Base-by-base conservation (phyloP, 2,888 invertebrate species). In the Brachypterus glaber region DNA sequence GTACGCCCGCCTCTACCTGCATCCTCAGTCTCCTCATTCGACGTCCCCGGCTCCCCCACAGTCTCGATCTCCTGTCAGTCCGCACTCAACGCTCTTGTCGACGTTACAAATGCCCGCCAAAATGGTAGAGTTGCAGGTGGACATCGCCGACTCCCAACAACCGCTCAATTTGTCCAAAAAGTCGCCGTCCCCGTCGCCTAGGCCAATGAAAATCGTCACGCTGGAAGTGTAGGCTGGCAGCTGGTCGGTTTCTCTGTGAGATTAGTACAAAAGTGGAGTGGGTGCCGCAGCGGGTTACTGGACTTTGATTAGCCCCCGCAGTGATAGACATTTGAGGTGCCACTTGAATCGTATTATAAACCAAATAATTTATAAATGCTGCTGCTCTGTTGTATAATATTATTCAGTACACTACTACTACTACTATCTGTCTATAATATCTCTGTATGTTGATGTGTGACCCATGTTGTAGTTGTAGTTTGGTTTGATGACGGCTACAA, bases 161-260 rank as follows among this genome's bases (percentile, higher is more conserved):
- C 91, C 91, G 37, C 71, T 91, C 50, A 91, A 91, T 73, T 74
- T 91, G 56, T 90, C 89, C 64, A 90, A 89, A 66, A 84, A 84
- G 62, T 80, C 82, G 47, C 82, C 82, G 52, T 77, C 80, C 50
- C 80, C 82, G 48, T 81, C 86, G 64, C 82, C 86, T 58, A 58
- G 78, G 67, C 71, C 78, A 62, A 50, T 62, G 37, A 63, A 63
- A 47, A 58, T 64, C 48, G 62, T 64, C 45, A 62, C 60, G 40
- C 48, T 66, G 43, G 66, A 64, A 52, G 64, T 64, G 58, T 64
- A 63, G 55, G 7, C 9, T 43, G 39, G 37, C 32, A 17, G 34
- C 32, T 17, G 44, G 21, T 9, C 17, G 37, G 24, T 36, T 37
- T 43, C 38, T 39, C 42, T n/a, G 39, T 43, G 51, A 54, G 51